phyloP scores from a whole-genome alignment of 92 coral and sea anemone species.

The Desmophyllum pertusum region DNA sequence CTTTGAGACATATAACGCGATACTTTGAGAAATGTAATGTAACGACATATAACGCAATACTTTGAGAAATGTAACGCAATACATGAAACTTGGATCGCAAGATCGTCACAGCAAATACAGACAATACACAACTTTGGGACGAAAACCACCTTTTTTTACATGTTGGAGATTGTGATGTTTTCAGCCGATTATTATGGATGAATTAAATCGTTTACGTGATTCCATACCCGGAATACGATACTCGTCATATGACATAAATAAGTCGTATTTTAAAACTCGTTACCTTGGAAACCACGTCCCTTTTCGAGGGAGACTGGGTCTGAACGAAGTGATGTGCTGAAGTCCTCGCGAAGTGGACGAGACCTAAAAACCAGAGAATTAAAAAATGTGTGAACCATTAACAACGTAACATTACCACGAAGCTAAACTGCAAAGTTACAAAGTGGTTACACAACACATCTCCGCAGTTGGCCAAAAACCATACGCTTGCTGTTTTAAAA shows the following conservation, averaged over 20 bases:
- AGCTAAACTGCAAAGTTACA: not conserved
- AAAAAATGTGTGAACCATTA: no score
- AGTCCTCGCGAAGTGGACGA: constrained; percentile 9
- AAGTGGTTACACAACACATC: no score
- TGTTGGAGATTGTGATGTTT: not conserved
- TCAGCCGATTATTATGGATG: not conserved
- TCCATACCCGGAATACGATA: no score
- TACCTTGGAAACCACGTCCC: constrained; percentile 28
- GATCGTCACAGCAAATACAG: not conserved
- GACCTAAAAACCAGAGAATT: not conserved
- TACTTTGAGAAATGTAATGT: not conserved
- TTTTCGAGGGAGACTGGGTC: constrained; percentile 25
- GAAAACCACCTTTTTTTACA: not conserved
- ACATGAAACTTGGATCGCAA: no score
- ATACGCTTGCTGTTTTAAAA: no score
- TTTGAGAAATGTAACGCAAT: not conserved
- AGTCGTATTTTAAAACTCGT: not conserved
- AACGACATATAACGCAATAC: not conserved
- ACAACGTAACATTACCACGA: not conserved
- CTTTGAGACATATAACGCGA: not conserved
- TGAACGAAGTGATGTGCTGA: constrained; percentile 3
- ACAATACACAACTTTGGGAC: not conserved
- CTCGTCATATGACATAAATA: not conserved
- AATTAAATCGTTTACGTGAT: no score
- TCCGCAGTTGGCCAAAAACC: no score